These are phyloP conservation scores for Xyrauchen texanus DNA, from an alignment of 2,113 vertebrate genomes.

Conservation along the genomic window DNA sequence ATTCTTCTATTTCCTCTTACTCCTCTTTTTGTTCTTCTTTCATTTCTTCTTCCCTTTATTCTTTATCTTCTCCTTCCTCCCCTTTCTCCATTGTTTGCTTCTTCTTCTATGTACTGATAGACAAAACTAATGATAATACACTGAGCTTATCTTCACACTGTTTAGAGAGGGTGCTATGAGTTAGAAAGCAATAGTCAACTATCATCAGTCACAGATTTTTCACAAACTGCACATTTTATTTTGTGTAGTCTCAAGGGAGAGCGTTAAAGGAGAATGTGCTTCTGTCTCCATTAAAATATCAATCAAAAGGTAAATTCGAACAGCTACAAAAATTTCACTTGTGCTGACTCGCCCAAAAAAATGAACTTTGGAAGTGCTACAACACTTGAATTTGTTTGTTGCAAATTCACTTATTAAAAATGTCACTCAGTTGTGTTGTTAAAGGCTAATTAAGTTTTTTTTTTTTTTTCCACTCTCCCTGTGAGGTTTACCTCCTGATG, in stretches of 20 bases:
- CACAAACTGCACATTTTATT: neutral
- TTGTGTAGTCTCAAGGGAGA: conserved; percentile 9
- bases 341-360: conserved; percentile 50
- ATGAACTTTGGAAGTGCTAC: conserved; percentile 44
- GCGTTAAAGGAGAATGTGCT: neutral
- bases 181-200: neutral
- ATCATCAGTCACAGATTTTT: conserved; percentile 10
- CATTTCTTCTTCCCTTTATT: too few species aligned
- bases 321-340: conserved; percentile 26
- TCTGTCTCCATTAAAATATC: conserved; percentile 36
- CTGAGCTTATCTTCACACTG: neutral
- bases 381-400: conserved; percentile 39
- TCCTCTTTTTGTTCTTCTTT: too few species aligned
- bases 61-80: too few species aligned
- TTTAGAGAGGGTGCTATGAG: neutral
- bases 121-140: neutral
- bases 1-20: too few species aligned
- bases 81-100: too few species aligned
- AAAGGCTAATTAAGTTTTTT: conserved; percentile 52
- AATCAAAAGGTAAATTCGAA: conserved; percentile 31
- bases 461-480: neutral
- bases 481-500: conserved; percentile 24
- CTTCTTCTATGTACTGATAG: too few species aligned
- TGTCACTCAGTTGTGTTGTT: conserved; percentile 45
- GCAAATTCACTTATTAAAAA: conserved; percentile 51